Percentiles rank a stretch among this genome's conserved stretches.
phyloP scores from a whole-genome alignment of 1,140 invertebrate genomes.

The Aplysia californica region DNA sequence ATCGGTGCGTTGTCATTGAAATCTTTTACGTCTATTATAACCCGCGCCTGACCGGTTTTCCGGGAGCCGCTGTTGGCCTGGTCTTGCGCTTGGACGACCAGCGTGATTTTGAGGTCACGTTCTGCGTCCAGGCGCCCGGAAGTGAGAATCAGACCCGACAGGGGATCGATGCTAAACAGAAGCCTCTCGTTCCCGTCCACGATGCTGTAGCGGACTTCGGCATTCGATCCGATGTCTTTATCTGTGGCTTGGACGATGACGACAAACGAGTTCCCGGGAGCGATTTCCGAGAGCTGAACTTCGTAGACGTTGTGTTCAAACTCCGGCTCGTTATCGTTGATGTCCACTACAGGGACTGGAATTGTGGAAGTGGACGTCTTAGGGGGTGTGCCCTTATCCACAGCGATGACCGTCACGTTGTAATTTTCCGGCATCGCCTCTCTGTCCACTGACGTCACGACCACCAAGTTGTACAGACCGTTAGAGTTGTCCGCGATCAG shows the following conservation, averaged over 20 bases:
- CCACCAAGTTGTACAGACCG: slow-evolving; percentile 69
- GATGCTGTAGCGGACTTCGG: slow-evolving; percentile 82
- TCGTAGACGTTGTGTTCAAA: slow-evolving; percentile 91
- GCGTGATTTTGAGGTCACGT: slow-evolving; percentile 35
- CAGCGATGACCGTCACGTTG: slow-evolving; percentile 86
- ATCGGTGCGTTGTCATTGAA: slow-evolving; percentile 65
- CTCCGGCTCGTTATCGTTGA: slow-evolving; percentile 87
- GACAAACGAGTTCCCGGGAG: slow-evolving; percentile 89
- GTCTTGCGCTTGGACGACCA: slow-evolving; percentile 53
- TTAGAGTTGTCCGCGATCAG: slow-evolving; percentile 72
- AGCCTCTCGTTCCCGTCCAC: slow-evolving; percentile 62
- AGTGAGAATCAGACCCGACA: slow-evolving; percentile 91
- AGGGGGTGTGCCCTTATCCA: slow-evolving; percentile 84
- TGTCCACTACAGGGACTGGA: slow-evolving; percentile 76
- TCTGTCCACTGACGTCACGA: slow-evolving; percentile 76
- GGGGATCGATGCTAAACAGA: slow-evolving; percentile 61
- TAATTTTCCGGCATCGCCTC: slow-evolving; percentile 69
- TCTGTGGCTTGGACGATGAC: slow-evolving; percentile 50
- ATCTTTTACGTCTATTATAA: slow-evolving; percentile 63
- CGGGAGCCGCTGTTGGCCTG: slow-evolving; percentile 85
- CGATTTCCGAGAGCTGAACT: slow-evolving; percentile 87
- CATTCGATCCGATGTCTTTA: slow-evolving; percentile 82
- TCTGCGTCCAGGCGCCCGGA: slow-evolving; percentile 67
- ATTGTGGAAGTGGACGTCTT: slow-evolving; percentile 59
- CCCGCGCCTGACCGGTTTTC: slow-evolving; percentile 74